Conservation (phyloP, 1,140 invertebrate genomes). For the Papilio machaon region DNA sequence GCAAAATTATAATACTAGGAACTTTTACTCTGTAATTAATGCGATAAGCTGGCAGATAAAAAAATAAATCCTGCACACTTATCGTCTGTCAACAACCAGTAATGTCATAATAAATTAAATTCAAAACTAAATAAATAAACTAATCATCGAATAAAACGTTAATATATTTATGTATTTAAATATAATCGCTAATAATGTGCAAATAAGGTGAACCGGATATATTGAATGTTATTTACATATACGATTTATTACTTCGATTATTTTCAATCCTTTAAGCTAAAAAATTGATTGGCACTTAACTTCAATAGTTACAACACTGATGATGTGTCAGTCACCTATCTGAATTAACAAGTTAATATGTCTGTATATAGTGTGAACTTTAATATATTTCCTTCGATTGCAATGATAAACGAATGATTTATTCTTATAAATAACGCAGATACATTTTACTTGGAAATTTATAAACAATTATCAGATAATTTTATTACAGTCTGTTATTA, state of each 20-base stretch:
- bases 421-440: neutral
- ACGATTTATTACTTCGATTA: neutral
- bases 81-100: neutral
- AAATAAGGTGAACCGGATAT: slow-evolving; percentile 15
- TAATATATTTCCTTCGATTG: slow-evolving; percentile 23
- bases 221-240: neutral
- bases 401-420: neutral
- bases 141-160: neutral
- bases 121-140: slow-evolving; percentile 1
- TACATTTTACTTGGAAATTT: neutral
- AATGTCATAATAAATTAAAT: slow-evolving; percentile 5
- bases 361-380: slow-evolving; percentile 12
- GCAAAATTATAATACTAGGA: neutral
- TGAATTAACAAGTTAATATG: slow-evolving; percentile 4
- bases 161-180: slow-evolving; percentile 36
- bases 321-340: slow-evolving; percentile 34
- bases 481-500: too few species aligned
- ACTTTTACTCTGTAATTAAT: neutral
- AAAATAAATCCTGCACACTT: slow-evolving; percentile 10
- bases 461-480: neutral
- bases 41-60: neutral
- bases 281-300: neutral
- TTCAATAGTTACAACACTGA: slow-evolving; percentile 1
- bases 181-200: slow-evolving; percentile 24
- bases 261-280: neutral